A percentile compares a stretch with the other conserved stretches of the same genome.
These are phyloP conservation scores for Octodon degus DNA, from an alignment of 2,113 vertebrate species.

Conservation along the genomic window DNA sequence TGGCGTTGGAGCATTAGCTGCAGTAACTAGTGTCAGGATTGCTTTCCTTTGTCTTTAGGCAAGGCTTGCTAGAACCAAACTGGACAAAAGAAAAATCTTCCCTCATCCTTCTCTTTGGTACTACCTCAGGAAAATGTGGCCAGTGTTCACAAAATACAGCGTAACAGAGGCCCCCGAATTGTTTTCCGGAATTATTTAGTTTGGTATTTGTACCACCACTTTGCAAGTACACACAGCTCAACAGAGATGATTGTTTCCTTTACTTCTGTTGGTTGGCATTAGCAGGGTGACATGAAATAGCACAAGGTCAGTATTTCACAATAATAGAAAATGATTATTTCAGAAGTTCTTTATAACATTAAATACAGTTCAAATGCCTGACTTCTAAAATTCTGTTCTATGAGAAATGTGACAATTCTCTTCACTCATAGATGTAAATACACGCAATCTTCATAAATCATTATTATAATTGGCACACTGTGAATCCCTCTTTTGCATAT, in stretches of 20 bases:
- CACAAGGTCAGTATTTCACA: background rate
- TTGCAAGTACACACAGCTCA: background rate
- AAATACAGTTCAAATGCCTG: background rate
- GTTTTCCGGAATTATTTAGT: background rate
- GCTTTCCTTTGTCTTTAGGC: background rate
- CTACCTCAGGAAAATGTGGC: background rate
- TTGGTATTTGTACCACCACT: background rate
- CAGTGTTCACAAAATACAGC: background rate
- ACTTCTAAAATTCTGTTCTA: background rate
- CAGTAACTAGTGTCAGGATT: background rate
- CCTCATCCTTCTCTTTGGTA: background rate
- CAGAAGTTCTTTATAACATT: background rate
- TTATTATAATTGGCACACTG: background rate
- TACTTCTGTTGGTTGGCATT: background rate
- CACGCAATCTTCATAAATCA: background rate
- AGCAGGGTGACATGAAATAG: background rate
- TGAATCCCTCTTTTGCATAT: background rate
- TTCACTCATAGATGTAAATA: constrained; percentile 3
- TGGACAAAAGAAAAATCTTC: background rate
- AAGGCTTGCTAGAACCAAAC: background rate
- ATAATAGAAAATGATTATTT: constrained; percentile 14
- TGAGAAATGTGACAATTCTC: background rate
- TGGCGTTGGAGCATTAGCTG: background rate
- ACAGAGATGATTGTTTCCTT: background rate
- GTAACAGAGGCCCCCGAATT: background rate